Percentiles rank a stretch among this genome's conserved stretches.
These are phyloP conservation scores for Crypturellus undulatus DNA, from an alignment of 2,113 vertebrate species.

Conservation along the genomic window DNA sequence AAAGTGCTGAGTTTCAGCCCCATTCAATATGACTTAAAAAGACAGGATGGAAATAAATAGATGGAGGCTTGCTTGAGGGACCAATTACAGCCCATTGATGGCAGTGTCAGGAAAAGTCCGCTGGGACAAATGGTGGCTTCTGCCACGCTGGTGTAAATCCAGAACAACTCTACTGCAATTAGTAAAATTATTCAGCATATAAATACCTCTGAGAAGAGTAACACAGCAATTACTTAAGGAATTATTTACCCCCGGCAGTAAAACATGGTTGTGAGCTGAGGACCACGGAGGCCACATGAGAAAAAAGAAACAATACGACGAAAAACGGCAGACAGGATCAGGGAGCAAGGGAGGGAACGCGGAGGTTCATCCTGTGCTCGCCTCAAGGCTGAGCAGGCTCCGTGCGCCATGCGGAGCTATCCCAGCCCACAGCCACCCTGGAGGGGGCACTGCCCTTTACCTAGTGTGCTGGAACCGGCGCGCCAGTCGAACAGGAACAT, in stretches of 20 bases:
- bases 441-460: not conserved
- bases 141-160: not conserved
- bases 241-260: not conserved
- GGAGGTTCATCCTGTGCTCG: not conserved
- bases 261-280: not conserved
- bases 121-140: not conserved
- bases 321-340: not conserved
- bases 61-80: not conserved
- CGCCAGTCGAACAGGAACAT: not conserved
- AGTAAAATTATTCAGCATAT: not conserved
- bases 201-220: not conserved
- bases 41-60: slow-evolving; percentile 31
- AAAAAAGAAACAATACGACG: not conserved
- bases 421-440: not conserved
- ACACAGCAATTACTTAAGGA: not conserved
- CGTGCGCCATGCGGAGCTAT: not conserved
- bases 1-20: slow-evolving; percentile 20
- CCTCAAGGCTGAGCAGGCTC: not conserved
- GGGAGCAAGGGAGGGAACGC: not conserved
- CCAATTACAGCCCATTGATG: not conserved
- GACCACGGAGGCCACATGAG: not conserved
- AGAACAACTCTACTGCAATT: not conserved
- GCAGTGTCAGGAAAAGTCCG: not conserved
- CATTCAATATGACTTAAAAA: not conserved
- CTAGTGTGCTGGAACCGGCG: not conserved